phyloP scores from a whole-genome alignment of 2,797 vertebrate species.

The Acanthiza pusilla region DNA sequence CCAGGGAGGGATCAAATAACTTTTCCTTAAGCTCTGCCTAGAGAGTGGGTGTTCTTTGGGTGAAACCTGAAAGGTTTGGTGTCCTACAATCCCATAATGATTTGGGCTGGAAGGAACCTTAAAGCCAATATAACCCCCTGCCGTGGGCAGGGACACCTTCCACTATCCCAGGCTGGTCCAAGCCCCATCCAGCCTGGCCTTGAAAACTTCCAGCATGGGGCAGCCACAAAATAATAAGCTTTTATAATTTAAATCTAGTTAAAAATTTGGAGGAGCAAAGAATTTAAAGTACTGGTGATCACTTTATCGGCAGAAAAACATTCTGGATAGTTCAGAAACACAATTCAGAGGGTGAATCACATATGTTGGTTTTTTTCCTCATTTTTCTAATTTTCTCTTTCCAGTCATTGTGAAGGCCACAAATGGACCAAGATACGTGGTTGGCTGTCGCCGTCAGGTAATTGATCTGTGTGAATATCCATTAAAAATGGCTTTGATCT shows the following conservation, averaged over 20 bases:
- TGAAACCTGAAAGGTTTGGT: background rate
- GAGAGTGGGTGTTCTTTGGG: rapidly evolving
- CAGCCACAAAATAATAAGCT: background rate
- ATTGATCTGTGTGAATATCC: background rate
- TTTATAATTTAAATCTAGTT: background rate
- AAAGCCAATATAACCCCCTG: background rate
- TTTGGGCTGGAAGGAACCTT: background rate
- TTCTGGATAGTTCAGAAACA: rapidly evolving
- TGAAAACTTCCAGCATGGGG: background rate
- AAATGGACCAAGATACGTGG: conserved; percentile 91
- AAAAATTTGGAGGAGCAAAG: background rate
- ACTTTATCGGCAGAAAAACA: background rate
- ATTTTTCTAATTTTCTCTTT: conserved; percentile 9
- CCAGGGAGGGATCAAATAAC: rapidly evolving
- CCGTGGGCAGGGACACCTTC: background rate
- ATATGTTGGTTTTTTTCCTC: background rate
- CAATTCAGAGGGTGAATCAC: background rate
- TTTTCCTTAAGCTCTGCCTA: background rate
- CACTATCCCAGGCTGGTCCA: background rate
- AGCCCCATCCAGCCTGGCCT: background rate
- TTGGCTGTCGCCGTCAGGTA: conserved; percentile 92
- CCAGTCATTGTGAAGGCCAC: conserved; percentile 93
- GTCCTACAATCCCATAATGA: background rate
- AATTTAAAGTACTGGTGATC: background rate
- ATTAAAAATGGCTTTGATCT: background rate